Evolutionary conservation across 2,888 invertebrate genomes (phyloP), one percentile per base, ranked within the genome.

Genomic region (Lamellibrachia satsuma): DNA sequence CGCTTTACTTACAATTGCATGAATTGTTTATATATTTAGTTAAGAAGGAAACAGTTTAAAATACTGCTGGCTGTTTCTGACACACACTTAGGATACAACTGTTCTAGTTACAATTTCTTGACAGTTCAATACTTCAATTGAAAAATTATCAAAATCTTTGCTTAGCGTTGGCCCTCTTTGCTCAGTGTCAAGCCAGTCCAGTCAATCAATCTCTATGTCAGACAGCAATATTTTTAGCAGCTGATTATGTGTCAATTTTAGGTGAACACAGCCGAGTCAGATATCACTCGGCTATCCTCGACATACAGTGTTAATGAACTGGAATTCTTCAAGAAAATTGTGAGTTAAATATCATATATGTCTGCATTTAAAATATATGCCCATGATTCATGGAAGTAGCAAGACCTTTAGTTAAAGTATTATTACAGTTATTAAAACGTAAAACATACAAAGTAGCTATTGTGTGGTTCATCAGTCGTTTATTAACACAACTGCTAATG

Each of bases 301-400:
- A 94, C 95, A 90, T 96, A 95, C 93, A 94, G 95, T 75, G 94
- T 94, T 6, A 95, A 94, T 94, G 96, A 96, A 93, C 93, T 96
- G 93, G 96, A 96, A 93, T 95, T 95, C 92, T 96, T 96, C 94
- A 96, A 96, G 93, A 96, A 95, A 94, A 93, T 96, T 92, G 96
- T 96, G 94, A 94, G 95, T 94, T 55, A 57, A 75, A 60, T 1
- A 55, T 55, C 4, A 15, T 15, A 60, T 15, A 91, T 55, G n/a
- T 55, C 11, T 11, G 22, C 22, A 15, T 9, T 15, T 60, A 9
- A 11, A 60, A 60, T 60, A 75, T n/a, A 75, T 75, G 75, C 6
- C n/a, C n/a, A 22, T 22, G 75, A 75, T 75, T 22, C 3, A 22
- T 75, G 22, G 15, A 75, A 75, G 15, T 75, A 3, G 22, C n/a